Evolutionary conservation across 2,113 vertebrate genomes (phyloP).

Genomic region (Upupa epops): DNA sequence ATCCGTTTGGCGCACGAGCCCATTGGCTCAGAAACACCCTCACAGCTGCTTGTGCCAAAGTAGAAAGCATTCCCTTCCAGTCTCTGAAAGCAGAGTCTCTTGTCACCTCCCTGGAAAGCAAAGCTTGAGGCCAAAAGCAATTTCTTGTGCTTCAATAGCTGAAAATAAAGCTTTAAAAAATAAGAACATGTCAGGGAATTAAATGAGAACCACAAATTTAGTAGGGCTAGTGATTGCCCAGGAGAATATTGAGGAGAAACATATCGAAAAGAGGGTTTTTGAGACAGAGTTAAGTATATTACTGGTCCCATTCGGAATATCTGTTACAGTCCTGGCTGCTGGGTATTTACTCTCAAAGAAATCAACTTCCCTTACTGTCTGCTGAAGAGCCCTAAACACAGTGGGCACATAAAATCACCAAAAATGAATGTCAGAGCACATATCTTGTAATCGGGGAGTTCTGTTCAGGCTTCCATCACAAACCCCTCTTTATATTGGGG

Average conservation of each 20-base stretch:
- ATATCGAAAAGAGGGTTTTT: not conserved
- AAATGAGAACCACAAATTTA: constrained; percentile 55
- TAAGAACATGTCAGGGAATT: constrained; percentile 52
- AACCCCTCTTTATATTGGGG: not conserved
- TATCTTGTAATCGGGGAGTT: not conserved
- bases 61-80: not conserved
- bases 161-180: constrained; percentile 56
- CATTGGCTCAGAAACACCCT: not conserved
- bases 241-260: constrained; percentile 26
- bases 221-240: constrained; percentile 17
- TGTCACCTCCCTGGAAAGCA: not conserved
- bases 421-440: constrained; percentile 35
- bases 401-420: constrained; percentile 7
- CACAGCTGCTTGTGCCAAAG: not conserved
- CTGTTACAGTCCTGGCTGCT: constrained; percentile 1
- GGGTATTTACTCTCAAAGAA: constrained; percentile 42
- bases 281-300: constrained; percentile 38
- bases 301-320: not conserved
- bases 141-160: constrained; percentile 33
- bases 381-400: constrained; percentile 4
- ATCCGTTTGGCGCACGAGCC: fast-evolving
- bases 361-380: not conserved
- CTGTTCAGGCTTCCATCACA: not conserved
- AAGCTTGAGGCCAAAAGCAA: constrained; percentile 39
- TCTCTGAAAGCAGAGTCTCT: not conserved